Base-by-base conservation (phyloP, 1,140 invertebrate genomes). In the Platyscapa corneri region DNA sequence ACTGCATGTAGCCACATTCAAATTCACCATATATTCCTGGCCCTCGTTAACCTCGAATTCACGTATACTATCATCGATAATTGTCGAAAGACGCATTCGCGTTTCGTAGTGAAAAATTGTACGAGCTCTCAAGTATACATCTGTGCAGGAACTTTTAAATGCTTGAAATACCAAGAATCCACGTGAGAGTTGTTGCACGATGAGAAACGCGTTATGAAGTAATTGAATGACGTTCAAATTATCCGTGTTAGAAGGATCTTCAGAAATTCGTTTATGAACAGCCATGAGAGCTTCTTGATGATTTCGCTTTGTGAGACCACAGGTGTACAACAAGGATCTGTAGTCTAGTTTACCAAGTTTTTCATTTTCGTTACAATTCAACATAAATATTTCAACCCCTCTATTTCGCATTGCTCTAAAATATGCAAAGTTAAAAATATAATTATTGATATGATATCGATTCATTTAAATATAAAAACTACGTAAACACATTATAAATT, bases 341-440 rank as follows among this genome's bases (percentile, higher is more conserved):
- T 95, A 88, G 89, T 96, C 96, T 6, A 94, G 85, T 8, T 83
- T 37, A 72, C 92, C 90, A 2, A 75, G 70, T 34, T 91, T 85
- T 37, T 86, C 30, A n/a, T 89, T 90, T 76, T 93, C 91, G n/a
- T 92, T 90, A 20, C 93, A 89, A 10, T 91, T 89, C 0, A 94
- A 90, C 67, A 99, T 92, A 89, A 94, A 98, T 87, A 99, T 97
- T 94, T 99, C 99, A 0, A 99, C 95, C 7, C 98, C 98, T 91
- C 99, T 95, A 91, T 99, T 99, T 85, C 98, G 95, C 99, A 99
- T 99, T 0, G 99, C 99, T 90, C 98, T 95, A 89, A 79, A 94
- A 94, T 87, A 86, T 70, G 12, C 10, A 34, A 32, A 32, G 3
- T 5, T 0, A 32, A 34, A 7, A 67, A 32, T 67, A 27, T 60